phyloP scores from a whole-genome alignment of 2,113 vertebrate species.

The Takifugu flavidus region DNA sequence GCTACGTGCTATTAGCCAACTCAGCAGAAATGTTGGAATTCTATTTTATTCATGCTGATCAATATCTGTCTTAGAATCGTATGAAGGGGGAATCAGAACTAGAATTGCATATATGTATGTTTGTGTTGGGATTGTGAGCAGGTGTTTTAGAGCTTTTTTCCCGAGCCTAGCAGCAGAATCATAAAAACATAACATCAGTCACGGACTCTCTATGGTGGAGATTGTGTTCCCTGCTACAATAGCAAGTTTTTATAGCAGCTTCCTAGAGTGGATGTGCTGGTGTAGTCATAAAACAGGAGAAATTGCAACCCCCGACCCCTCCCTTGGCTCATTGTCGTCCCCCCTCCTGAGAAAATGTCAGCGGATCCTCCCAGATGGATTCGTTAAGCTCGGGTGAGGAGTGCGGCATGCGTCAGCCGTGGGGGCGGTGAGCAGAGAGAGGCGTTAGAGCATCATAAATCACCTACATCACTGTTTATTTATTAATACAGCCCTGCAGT shows the following conservation, averaged over 20 bases:
- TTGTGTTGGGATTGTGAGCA: too few relatives aligned
- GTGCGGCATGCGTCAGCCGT: background rate
- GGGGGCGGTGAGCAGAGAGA: constrained; percentile 12
- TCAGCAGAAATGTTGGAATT: too few relatives aligned
- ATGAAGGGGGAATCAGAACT: too few relatives aligned
- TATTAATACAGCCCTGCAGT: constrained; percentile 60
- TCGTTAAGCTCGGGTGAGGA: constrained; percentile 42
- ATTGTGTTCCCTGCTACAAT: background rate
- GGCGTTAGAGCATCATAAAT: constrained; percentile 52
- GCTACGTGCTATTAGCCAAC: too few relatives aligned
- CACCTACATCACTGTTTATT: constrained; percentile 57
- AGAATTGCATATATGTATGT: too few relatives aligned
- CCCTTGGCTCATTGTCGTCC: constrained; percentile 21
- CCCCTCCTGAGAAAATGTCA: constrained; percentile 55
- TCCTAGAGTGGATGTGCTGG: background rate
- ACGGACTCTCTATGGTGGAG: too few relatives aligned
- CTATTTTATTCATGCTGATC: too few relatives aligned
- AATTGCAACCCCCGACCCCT: background rate
- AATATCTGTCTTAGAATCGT: too few relatives aligned
- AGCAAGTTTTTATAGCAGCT: background rate
- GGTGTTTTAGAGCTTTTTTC: too few relatives aligned
- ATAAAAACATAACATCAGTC: too few relatives aligned
- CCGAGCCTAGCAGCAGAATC: too few relatives aligned
- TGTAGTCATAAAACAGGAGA: constrained; percentile 17
- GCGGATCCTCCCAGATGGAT: constrained; percentile 50